phyloP scores from a whole-genome alignment of 2,113 vertebrate species.

The Falco punctatus region DNA sequence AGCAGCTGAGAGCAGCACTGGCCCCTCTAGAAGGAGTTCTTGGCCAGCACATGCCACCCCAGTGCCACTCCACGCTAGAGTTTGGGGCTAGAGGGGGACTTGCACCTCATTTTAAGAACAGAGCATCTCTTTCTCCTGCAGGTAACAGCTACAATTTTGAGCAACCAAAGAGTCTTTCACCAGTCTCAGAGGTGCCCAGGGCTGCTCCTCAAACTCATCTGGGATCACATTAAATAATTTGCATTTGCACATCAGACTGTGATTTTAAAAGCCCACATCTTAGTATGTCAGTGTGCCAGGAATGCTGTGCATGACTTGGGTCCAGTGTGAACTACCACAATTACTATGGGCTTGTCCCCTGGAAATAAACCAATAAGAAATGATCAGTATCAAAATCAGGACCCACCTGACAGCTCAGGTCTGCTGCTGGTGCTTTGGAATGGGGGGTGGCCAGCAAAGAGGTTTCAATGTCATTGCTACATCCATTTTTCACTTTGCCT shows the following conservation, averaged over 20 bases:
- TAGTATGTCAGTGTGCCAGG: not conserved
- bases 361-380: not conserved
- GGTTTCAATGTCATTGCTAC: not conserved
- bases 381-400: rapidly evolving
- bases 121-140: not conserved
- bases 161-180: not conserved
- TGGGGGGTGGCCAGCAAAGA: not conserved
- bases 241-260: not conserved
- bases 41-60: not conserved
- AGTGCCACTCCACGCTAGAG: not conserved
- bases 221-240: not conserved
- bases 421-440: not conserved
- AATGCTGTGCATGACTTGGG: not conserved
- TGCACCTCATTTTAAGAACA: not conserved
- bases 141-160: not conserved
- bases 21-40: not conserved
- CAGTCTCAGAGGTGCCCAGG: not conserved
- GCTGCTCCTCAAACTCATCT: not conserved
- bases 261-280: not conserved
- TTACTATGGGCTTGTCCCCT: not conserved
- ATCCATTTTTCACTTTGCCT: not conserved
- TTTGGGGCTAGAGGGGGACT: too few relatives aligned
- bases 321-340: not conserved
- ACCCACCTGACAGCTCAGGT: not conserved
- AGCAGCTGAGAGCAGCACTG: not conserved